Conservation (phyloP, 2,113 vertebrate species). For the Echinops telfairi region DNA sequence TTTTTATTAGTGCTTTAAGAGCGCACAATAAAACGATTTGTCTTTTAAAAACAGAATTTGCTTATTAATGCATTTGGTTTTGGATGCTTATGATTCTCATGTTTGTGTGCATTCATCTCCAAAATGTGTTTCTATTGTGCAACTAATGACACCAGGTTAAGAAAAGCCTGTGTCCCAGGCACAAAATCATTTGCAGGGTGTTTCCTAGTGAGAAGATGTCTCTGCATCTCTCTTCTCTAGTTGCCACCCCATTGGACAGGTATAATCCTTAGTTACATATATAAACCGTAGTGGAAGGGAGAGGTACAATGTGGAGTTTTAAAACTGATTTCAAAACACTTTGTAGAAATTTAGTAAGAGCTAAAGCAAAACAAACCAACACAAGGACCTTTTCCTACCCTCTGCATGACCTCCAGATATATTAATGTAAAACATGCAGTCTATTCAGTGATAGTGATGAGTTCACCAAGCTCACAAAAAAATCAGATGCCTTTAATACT, state of each 20-base stretch:
- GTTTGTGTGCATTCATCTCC: slow-evolving; percentile 54
- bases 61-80: slow-evolving; percentile 39
- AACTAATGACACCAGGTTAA: slow-evolving; percentile 55
- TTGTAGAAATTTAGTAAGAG: slow-evolving; percentile 44
- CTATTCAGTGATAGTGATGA: slow-evolving; percentile 21
- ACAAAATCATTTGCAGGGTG: slow-evolving; percentile 2
- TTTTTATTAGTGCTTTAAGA: no score
- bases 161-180: slow-evolving; percentile 62
- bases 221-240: slow-evolving; percentile 46
- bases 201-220: slow-evolving; percentile 42
- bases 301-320: slow-evolving; percentile 53
- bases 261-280: slow-evolving; percentile 58
- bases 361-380: slow-evolving; percentile 31
- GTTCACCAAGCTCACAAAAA: slow-evolving; percentile 61
- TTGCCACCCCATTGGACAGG: not conserved
- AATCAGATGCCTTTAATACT: slow-evolving; percentile 48
- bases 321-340: slow-evolving; percentile 45
- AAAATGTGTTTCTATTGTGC: slow-evolving; percentile 54
- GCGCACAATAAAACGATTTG: no score
- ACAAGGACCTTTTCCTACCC: not conserved
- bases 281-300: slow-evolving; percentile 52
- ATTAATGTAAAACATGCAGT: slow-evolving; percentile 47
- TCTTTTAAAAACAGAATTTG: slow-evolving; percentile 5
- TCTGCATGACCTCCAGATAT: slow-evolving; percentile 50
- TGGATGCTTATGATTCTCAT: slow-evolving; percentile 20